phyloP scores from a whole-genome alignment of 2,113 vertebrate genomes.

The Mola mola region DNA sequence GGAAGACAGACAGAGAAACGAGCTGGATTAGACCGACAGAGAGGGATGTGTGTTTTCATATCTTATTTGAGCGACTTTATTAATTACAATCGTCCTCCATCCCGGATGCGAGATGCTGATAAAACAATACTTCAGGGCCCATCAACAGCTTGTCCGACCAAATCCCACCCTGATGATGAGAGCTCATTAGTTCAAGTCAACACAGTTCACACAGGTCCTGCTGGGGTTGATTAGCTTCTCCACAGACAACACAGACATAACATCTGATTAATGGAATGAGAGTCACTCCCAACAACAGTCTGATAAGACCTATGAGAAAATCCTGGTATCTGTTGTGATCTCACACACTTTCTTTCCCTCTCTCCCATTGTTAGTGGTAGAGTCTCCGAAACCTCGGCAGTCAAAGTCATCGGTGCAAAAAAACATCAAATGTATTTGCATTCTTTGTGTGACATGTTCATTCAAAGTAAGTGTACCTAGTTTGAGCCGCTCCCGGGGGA shows the following conservation, averaged over 20 bases:
- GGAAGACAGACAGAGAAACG: slow-evolving; percentile 8
- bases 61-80: slow-evolving; percentile 36
- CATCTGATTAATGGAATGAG: slow-evolving; percentile 68
- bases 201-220: slow-evolving; percentile 39
- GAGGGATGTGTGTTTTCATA: slow-evolving; percentile 36
- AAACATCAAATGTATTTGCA: too few species aligned
- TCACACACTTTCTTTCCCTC: slow-evolving; percentile 35
- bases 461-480: slow-evolving; percentile 82
- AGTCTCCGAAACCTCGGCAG: too few species aligned
- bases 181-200: slow-evolving; percentile 73
- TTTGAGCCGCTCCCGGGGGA: slow-evolving; percentile 92
- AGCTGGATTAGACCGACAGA: slow-evolving; percentile 5
- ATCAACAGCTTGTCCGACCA: slow-evolving; percentile 32
- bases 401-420: too few species aligned
- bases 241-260: slow-evolving; percentile 61
- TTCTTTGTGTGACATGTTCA: not conserved
- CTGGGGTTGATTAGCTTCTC: slow-evolving; percentile 60
- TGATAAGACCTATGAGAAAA: slow-evolving; percentile 78
- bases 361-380: too few species aligned
- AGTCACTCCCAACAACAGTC: slow-evolving; percentile 73
- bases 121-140: slow-evolving; percentile 22
- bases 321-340: slow-evolving; percentile 49
- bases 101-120: slow-evolving; percentile 47
- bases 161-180: slow-evolving; percentile 48
- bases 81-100: slow-evolving; percentile 51